Evolutionary conservation across 2,888 invertebrate species (phyloP).

Genomic region (Erpobdella octoculata): DNA sequence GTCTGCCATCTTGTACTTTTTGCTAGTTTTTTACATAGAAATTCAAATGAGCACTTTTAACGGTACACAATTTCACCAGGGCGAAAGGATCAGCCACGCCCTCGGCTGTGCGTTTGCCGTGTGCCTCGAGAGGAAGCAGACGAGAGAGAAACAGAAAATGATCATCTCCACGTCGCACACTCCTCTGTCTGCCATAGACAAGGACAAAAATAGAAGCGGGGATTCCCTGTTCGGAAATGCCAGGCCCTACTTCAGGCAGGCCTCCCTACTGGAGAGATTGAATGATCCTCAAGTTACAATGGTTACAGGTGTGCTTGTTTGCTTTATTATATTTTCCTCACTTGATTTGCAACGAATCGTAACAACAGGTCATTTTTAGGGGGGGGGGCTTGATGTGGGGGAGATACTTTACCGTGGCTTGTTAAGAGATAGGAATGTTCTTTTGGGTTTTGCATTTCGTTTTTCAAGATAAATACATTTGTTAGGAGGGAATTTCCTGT

Average conservation of each 20-base stretch:
- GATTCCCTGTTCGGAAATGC: slow-evolving; percentile 72
- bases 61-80: slow-evolving; percentile 59
- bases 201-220: slow-evolving; percentile 35
- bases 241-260: slow-evolving; percentile 77
- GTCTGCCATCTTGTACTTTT: background rate
- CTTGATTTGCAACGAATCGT: background rate
- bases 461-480: too few relatives aligned
- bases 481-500: too few relatives aligned
- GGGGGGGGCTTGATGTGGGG: too few relatives aligned
- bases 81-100: slow-evolving; percentile 93
- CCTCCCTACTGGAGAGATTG: slow-evolving; percentile 71
- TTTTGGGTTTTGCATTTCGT: too few relatives aligned
- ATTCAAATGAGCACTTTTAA: background rate
- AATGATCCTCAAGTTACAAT: slow-evolving; percentile 60
- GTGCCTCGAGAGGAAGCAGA: slow-evolving; percentile 91
- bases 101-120: slow-evolving; percentile 99
- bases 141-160: slow-evolving; percentile 80
- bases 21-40: background rate
- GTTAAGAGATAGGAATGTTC: too few relatives aligned
- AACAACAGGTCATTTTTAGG: background rate
- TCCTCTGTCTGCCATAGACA: background rate
- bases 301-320: slow-evolving; percentile 53
- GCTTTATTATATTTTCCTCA: background rate
- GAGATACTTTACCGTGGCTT: too few relatives aligned
- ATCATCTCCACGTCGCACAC: slow-evolving; percentile 46